Evolutionary conservation across 2,797 vertebrate genomes (phyloP).

Genomic region (Crax fasciolata): DNA sequence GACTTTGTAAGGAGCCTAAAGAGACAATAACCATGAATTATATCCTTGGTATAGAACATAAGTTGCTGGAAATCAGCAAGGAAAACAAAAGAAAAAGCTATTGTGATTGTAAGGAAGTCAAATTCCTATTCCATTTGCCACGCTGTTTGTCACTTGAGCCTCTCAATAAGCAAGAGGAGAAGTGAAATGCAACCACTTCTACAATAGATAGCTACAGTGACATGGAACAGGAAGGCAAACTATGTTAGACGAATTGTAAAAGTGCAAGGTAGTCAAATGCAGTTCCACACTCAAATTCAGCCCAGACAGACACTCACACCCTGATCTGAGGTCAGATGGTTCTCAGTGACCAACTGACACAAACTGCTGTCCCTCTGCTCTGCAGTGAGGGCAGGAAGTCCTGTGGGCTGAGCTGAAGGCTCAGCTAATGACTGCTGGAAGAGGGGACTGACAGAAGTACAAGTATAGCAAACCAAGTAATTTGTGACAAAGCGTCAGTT

Average conservation of each 20-base stretch:
- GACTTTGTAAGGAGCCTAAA: slow-evolving; percentile 96
- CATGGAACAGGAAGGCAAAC: neutral
- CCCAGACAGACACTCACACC: neutral
- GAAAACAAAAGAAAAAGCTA: neutral
- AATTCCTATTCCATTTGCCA: neutral
- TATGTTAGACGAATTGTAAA: neutral
- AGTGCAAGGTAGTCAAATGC: neutral
- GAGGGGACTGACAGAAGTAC: neutral
- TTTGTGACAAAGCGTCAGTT: neutral
- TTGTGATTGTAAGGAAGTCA: neutral
- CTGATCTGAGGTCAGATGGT: neutral
- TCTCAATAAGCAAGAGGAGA: neutral
- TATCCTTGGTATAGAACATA: neutral
- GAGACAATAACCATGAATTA: neutral
- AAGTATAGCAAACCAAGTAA: neutral
- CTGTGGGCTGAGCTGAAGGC: neutral
- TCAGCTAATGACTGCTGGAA: neutral
- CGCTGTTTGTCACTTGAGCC: neutral
- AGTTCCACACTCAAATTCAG: neutral
- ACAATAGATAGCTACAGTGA: neutral
- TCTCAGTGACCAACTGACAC: neutral
- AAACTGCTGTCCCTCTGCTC: neutral
- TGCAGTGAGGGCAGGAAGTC: accelerated
- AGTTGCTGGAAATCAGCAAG: neutral
- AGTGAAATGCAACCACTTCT: neutral